Evolutionary conservation across 2,888 invertebrate genomes (phyloP), one percentile per base, ranked within the genome.

Genomic region (Mechanitis mazaeus): DNA sequence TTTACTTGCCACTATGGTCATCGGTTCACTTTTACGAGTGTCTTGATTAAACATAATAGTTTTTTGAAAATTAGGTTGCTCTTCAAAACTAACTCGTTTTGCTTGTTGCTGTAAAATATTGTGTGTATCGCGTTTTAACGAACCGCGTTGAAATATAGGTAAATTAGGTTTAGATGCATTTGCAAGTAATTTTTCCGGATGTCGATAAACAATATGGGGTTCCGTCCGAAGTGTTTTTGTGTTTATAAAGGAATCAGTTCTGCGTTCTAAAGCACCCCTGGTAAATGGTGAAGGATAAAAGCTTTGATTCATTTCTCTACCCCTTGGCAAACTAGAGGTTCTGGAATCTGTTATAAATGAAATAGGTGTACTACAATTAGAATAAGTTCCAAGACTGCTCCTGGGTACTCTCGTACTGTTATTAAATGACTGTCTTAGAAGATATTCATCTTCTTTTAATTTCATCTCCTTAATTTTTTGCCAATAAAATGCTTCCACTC

Each of bases 401-500:
- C 63, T 62, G 6, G 76, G 70, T 68, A 66, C 75, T 57, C 73
- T 75, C 33, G 75, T 63, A n/a, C 78, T 70, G 20, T 75, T 69
- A 46, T 70, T 70, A 4, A 77, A 55, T 3, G 81, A 84, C 50
- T 90, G 87, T 46, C 77, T 74, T 31, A 85, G 71, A 47, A 85
- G 78, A 69, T 90, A 90, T 64, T 90, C 85, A 71, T 94, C 93
- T 79, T 93, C 93, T 75, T 92, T 91, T 55, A 92, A 86, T 72
- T 93, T 93, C 63, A 92, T 76, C 76, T 92, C 92, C 74, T 92
- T 93, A 60, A 94, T 79, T 74, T 93, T 93, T 69, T 93, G 92
- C 94, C 94, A 94, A 68, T 93, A 94, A 71, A 92, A 93, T 0
- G 92, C 93, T 75, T 94, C 94, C 0, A 93, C 91, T 74, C 89